Percentiles rank a stretch among this genome's conserved stretches.
Evolutionary conservation across 2,797 vertebrate genomes (phyloP).

Genomic region (Alca torda): DNA sequence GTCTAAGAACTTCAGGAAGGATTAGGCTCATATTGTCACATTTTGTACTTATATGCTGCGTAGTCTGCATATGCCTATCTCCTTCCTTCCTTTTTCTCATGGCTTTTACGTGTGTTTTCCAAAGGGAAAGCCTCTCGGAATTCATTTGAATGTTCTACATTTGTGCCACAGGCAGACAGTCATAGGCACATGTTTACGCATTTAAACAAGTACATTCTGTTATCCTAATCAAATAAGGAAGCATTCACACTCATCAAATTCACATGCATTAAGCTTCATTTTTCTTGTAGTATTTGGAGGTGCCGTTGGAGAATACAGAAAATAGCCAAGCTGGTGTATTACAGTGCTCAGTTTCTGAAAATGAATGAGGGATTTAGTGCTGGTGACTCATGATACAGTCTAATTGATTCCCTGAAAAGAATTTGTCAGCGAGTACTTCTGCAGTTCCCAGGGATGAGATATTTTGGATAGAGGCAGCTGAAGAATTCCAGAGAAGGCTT

Average conservation of each 20-base stretch:
- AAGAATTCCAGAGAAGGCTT: slow-evolving; percentile 10
- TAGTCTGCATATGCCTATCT: background rate
- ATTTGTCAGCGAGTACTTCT: slow-evolving; percentile 3
- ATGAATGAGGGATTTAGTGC: background rate
- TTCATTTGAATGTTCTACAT: background rate
- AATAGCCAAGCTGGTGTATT: background rate
- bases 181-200: background rate
- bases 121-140: background rate
- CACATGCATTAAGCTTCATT: background rate
- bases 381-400: slow-evolving; percentile 31
- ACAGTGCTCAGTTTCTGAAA: slow-evolving; percentile 18
- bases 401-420: slow-evolving; percentile 55
- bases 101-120: background rate
- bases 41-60: background rate
- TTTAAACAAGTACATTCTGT: background rate
- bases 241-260: background rate
- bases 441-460: background rate
- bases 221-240: slow-evolving; percentile 3
- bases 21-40: background rate
- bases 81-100: background rate
- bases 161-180: background rate
- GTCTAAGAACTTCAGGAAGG: background rate
- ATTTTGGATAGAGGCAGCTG: background rate
- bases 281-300: background rate
- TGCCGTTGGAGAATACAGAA: background rate